Evolutionary conservation across 2,113 vertebrate species (phyloP), one percentile per base, ranked within the genome.

Genomic region (Polypterus senegalus): DNA sequence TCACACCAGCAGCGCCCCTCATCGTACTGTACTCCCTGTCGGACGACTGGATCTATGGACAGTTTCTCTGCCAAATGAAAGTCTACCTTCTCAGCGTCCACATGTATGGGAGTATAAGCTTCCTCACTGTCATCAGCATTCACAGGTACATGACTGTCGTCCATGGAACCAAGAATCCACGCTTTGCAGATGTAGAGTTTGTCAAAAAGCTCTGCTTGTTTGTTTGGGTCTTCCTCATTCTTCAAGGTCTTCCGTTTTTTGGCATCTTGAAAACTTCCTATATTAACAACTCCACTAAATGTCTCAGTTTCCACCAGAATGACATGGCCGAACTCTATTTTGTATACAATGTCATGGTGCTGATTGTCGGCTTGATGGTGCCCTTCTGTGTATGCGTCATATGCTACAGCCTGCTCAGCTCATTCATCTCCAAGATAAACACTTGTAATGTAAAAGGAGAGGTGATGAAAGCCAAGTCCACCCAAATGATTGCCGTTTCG

Each of bases 111-210:
- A 86, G 82, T 54, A 76, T 75, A 46, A 63, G 77, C 7, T 88
- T 88, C 64, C 80, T 87, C 62, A 84, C 48, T 0, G 72, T 88
- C 45, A 83, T 85, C 66, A 83, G 82, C 65, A 46, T 86, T 11
- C 82, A 85, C 59, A 66, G 79, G 4, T 86, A 85, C 11, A 59
- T 70, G 5, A 69, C 69, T 0, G 68, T 86, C 1, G 80, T 79
- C 9, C 69, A 59, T n/a, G 80, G 74, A 63, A 83, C 72, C n/a
- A 75, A 54, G 64, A 66, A 62, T 7, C 76, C 65, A 3, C 5
- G 60, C 8, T 75, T 85, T 67, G 85, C 84, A 51, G 66, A 51
- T 0, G 83, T 64, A 57, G 27, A 9, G 3, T 87, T 80, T 57
- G 57, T 86, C 3, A 75, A 56, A 43, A 84, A 78, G 63, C 66